Evolutionary conservation across 2,113 vertebrate genomes (phyloP), one percentile per base, ranked within the genome.

Genomic region (Campylorhamphus procurvoides): DNA sequence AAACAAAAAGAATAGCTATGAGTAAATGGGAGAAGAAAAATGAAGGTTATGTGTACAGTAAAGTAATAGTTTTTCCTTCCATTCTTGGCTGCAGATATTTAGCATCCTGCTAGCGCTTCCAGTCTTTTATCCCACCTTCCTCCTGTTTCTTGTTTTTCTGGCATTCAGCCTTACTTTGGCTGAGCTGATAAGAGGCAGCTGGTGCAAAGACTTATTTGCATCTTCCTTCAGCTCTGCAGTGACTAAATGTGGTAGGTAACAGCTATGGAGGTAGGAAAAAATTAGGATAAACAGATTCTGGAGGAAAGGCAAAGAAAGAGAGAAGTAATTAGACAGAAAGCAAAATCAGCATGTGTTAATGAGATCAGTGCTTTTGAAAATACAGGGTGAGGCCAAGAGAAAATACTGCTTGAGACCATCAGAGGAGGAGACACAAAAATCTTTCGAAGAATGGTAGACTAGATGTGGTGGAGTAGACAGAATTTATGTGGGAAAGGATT

Each of bases 71-170:
- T 94, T 58, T 28, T 71, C 29, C 74, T 81, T 72, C 55, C 17
- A 33, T 80, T 93, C 37, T 71, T 94, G 56, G 24, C 73, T 81
- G 55, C 52, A 84, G 15, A 47, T 84, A 84, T 56, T 93, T 87
- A 50, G 27, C 50, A 90, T 96, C 94, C 87, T 94, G 56, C 37
- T 80, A 52, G 44, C 60, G 81, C 62, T 77, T 87, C 8, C 29
- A 84, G 67, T 81, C 64, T 91, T 94, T 96, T 92, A 93, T 94
- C 68, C 76, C 46, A n/a, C 55, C 35, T 90, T 46, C 90, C 93
- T 95, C 88, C 60, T 94, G 79, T 67, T 96, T 92, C 90, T 94
- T 95, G 47, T 91, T 95, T 95, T 90, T 40, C 87, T 96, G 90
- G 93, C 88, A 46, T 71, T 83, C 93, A 96, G 90, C 76, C 76